Evolutionary conservation across 2,888 invertebrate species (phyloP).

Genomic region (Rhingia campestris): DNA sequence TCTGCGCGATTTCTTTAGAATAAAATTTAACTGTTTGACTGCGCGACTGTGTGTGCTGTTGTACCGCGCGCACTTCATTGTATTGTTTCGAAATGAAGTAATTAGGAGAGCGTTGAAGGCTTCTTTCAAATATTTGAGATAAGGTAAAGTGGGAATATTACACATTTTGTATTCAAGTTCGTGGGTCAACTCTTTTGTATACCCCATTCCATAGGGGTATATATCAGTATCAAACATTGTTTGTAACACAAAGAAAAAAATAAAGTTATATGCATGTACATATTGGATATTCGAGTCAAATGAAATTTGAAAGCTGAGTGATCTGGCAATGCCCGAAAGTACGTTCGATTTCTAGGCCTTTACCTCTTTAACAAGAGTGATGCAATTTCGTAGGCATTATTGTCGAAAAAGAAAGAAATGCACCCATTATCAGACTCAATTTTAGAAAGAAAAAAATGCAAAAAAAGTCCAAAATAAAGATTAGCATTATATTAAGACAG

Average conservation of each 20-base stretch:
- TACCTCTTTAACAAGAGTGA: too few relatives aligned
- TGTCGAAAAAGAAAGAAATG: too few relatives aligned
- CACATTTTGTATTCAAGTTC: slow-evolving; percentile 41
- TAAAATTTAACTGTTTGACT: slow-evolving; percentile 51
- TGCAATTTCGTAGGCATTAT: too few relatives aligned
- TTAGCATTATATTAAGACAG: too few relatives aligned
- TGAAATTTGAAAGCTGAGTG: too few relatives aligned
- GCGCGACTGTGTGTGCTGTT: slow-evolving; percentile 17
- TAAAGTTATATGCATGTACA: neutral
- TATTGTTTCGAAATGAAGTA: slow-evolving; percentile 59
- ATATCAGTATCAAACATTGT: neutral
- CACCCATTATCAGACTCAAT: too few relatives aligned
- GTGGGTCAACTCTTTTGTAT: slow-evolving; percentile 34
- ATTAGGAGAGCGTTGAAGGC: slow-evolving; percentile 50
- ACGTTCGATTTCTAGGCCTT: too few relatives aligned
- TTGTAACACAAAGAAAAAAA: neutral
- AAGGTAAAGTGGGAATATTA: slow-evolving; percentile 34
- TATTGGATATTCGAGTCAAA: too few relatives aligned
- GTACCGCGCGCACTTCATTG: slow-evolving; percentile 42
- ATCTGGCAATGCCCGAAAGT: too few relatives aligned
- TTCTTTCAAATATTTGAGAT: slow-evolving; percentile 46
- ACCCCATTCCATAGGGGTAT: neutral
- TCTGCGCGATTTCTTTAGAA: slow-evolving; percentile 62
- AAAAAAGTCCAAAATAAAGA: too few relatives aligned
- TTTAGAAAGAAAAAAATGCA: too few relatives aligned